Percentiles rank a stretch among this genome's conserved stretches.
phyloP scores from a whole-genome alignment of 2,888 invertebrate genomes.

The Limnephilus lunatus region DNA sequence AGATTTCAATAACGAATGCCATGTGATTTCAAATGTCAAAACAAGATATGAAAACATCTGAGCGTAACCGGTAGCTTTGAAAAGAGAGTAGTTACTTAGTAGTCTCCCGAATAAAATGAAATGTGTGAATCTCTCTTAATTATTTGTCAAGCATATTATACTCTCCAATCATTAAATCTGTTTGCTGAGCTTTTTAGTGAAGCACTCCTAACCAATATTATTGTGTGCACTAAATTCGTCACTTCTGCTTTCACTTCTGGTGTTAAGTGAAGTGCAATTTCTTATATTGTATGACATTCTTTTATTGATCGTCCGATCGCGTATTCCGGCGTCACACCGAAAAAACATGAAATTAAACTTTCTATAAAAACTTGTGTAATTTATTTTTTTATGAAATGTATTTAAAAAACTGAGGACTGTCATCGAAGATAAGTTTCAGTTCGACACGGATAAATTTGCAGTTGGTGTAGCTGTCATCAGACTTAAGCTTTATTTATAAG shows the following conservation, averaged over 20 bases:
- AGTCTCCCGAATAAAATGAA: background rate
- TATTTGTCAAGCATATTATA: background rate
- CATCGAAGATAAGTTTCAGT: background rate
- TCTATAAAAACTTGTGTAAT: background rate
- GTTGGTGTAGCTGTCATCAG: background rate
- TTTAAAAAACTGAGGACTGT: background rate
- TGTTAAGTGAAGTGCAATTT: slow-evolving; percentile 8
- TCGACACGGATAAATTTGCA: background rate
- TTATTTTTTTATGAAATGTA: background rate
- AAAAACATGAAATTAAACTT: background rate
- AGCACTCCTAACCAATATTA: background rate
- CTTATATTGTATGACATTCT: background rate
- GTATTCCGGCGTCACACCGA: background rate
- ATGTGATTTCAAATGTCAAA: background rate
- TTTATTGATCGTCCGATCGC: background rate
- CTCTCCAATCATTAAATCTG: slow-evolving; percentile 4
- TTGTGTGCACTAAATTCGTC: slow-evolving; percentile 4
- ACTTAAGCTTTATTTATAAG: background rate
- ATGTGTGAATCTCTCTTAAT: background rate
- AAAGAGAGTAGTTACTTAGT: background rate
- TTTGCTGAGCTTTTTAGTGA: slow-evolving; percentile 28
- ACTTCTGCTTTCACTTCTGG: slow-evolving; percentile 46
- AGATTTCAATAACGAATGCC: background rate
- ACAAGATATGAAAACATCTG: background rate
- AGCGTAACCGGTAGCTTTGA: background rate